A percentile compares a stretch with the other conserved stretches of the same genome.
phyloP scores from a whole-genome alignment of 2,888 invertebrate species.

The Atherix ibis region DNA sequence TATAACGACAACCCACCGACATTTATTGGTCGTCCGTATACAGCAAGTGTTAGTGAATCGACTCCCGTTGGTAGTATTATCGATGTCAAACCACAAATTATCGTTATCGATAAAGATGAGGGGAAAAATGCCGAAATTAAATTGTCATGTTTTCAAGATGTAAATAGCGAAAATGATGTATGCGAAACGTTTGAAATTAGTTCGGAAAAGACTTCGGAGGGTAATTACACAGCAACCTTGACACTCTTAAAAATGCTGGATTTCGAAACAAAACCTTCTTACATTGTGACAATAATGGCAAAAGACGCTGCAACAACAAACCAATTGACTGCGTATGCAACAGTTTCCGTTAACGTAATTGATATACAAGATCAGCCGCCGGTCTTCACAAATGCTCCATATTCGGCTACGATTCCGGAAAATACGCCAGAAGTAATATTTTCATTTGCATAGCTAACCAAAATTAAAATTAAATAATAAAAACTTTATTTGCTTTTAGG shows the following conservation, averaged over 20 bases:
- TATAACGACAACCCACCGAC: constrained; percentile 67
- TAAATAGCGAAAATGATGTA: constrained; percentile 45
- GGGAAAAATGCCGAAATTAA: constrained; percentile 55
- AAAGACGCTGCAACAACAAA: constrained; percentile 44
- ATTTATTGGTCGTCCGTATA: constrained; percentile 58
- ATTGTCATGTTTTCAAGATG: constrained; percentile 44
- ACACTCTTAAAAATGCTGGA: constrained; percentile 52
- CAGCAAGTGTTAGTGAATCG: constrained; percentile 53
- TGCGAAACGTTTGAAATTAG: constrained; percentile 52
- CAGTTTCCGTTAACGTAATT: constrained; percentile 54
- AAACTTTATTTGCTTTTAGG: constrained; percentile 22
- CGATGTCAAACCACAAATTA: constrained; percentile 40
- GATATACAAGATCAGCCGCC: constrained; percentile 78
- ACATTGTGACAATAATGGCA: constrained; percentile 51
- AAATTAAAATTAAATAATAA: background rate
- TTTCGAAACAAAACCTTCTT: constrained; percentile 60
- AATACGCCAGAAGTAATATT: constrained; percentile 49
- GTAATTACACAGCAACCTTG: constrained; percentile 53
- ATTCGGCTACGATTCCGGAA: constrained; percentile 59
- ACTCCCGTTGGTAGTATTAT: constrained; percentile 46
- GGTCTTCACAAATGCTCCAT: constrained; percentile 63
- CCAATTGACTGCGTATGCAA: constrained; percentile 49
- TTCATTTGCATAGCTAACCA: no score
- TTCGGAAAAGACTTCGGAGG: constrained; percentile 48
- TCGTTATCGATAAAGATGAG: constrained; percentile 55